Conservation (phyloP, 2,888 invertebrate genomes). For the Habroteleia sp. region DNA sequence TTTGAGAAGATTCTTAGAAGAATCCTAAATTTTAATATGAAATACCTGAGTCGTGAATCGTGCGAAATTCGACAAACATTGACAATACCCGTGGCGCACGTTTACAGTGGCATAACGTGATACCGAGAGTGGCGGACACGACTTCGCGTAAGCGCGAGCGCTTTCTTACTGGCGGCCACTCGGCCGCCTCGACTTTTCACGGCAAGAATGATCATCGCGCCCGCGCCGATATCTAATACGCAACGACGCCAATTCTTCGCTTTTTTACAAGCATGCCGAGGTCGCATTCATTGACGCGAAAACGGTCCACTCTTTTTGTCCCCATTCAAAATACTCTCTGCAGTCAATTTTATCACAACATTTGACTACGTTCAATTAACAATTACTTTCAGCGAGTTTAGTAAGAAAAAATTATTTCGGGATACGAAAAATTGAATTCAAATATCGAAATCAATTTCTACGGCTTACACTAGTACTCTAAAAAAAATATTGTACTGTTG, state of each 20-base stretch:
- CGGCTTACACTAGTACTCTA: no score
- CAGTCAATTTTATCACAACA: no score
- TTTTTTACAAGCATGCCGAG: slow-evolving; percentile 37
- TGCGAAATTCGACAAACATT: slow-evolving; percentile 61
- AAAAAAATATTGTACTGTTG: no score
- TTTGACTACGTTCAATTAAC: no score
- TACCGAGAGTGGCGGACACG: slow-evolving; percentile 40
- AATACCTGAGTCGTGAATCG: slow-evolving; percentile 49
- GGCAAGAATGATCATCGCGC: slow-evolving; percentile 67
- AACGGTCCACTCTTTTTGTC: slow-evolving; percentile 19
- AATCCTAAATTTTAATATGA: no score
- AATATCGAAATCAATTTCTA: no score
- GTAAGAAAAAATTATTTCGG: no score
- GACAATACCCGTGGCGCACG: slow-evolving; percentile 46
- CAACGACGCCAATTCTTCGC: slow-evolving; percentile 62
- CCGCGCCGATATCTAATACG: slow-evolving; percentile 65
- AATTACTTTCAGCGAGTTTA: no score
- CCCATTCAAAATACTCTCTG: no score
- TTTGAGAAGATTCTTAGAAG: no score
- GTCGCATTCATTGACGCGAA: slow-evolving; percentile 50
- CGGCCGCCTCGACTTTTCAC: slow-evolving; percentile 72
- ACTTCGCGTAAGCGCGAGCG: slow-evolving; percentile 79
- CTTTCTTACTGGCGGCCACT: slow-evolving; percentile 77
- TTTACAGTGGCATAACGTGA: slow-evolving; percentile 45
- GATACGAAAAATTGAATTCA: no score